These are phyloP conservation scores for Capra hircus DNA, from an alignment of 2,113 vertebrate genomes.

Conservation along the genomic window DNA sequence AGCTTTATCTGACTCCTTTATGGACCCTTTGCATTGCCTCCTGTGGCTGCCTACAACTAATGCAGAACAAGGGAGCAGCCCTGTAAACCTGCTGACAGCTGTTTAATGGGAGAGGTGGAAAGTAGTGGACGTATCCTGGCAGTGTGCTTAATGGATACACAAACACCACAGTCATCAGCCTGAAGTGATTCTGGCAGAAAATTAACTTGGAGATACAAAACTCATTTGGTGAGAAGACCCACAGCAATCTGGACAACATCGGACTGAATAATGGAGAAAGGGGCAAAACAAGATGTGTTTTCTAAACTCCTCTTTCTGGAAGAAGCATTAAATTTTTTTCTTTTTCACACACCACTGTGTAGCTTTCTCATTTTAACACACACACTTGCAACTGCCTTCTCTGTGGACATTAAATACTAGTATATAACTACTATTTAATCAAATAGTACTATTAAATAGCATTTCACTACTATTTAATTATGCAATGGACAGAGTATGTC, in stretches of 20 bases:
- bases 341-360: constrained; percentile 62
- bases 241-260: constrained; percentile 67
- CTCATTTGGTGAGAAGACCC: constrained; percentile 75
- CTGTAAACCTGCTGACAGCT: constrained; percentile 76
- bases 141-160: constrained; percentile 78
- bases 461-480: not conserved
- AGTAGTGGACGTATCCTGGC: constrained; percentile 77
- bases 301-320: constrained; percentile 57
- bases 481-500: constrained; percentile 13
- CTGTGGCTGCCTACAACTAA: constrained; percentile 72
- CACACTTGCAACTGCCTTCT: not conserved
- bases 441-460: not conserved
- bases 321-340: constrained; percentile 16
- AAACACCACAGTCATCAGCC: constrained; percentile 76
- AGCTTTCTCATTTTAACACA: constrained; percentile 57
- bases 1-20: constrained; percentile 32
- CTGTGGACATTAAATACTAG: constrained; percentile 65
- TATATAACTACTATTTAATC: not conserved
- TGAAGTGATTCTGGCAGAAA: constrained; percentile 81
- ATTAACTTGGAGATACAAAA: constrained; percentile 81
- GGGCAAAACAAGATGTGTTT: constrained; percentile 61
- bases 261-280: constrained; percentile 43
- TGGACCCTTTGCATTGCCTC: constrained; percentile 33
- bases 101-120: constrained; percentile 76
- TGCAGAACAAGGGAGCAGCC: constrained; percentile 68